Conservation (phyloP, 1,140 invertebrate species). For the Sminthurinus signatus region DNA sequence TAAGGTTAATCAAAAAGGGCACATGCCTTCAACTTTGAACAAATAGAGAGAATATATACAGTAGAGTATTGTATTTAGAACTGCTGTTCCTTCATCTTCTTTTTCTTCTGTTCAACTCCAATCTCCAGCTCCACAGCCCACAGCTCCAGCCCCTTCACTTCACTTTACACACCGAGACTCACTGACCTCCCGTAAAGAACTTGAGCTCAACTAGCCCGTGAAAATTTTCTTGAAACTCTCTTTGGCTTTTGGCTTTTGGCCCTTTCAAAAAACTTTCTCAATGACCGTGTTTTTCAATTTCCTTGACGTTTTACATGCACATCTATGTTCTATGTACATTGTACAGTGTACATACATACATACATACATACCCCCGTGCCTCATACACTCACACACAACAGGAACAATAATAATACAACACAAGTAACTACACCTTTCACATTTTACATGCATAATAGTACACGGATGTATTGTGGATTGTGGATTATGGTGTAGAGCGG, state of each 20-base stretch:
- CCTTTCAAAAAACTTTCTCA: constrained; percentile 6
- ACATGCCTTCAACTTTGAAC: constrained; percentile 36
- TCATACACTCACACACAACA: background rate
- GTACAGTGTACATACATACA: too few relatives aligned
- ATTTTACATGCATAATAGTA: too few relatives aligned
- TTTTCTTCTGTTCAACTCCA: too few relatives aligned
- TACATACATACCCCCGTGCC: constrained; percentile 10
- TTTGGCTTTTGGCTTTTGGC: too few relatives aligned
- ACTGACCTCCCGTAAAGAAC: constrained; percentile 27
- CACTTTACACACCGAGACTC: constrained; percentile 16
- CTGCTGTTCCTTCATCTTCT: too few relatives aligned
- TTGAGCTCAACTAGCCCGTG: constrained; percentile 26
- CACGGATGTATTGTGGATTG: too few relatives aligned
- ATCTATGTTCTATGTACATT: too few relatives aligned
- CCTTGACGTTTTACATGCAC: background rate
- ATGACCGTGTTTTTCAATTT: background rate
- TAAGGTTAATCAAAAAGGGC: constrained; percentile 34
- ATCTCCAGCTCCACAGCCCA: too few relatives aligned
- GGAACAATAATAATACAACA: too few relatives aligned
- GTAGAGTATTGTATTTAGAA: too few relatives aligned
- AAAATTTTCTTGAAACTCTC: constrained; percentile 9
- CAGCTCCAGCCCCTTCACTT: background rate
- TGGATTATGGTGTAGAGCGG: too few relatives aligned
- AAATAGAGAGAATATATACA: constrained; percentile 30
- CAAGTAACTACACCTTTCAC: too few relatives aligned